These are phyloP conservation scores for Setipinna tenuifilis DNA, from an alignment of 2,797 vertebrate species.

Conservation along the genomic window DNA sequence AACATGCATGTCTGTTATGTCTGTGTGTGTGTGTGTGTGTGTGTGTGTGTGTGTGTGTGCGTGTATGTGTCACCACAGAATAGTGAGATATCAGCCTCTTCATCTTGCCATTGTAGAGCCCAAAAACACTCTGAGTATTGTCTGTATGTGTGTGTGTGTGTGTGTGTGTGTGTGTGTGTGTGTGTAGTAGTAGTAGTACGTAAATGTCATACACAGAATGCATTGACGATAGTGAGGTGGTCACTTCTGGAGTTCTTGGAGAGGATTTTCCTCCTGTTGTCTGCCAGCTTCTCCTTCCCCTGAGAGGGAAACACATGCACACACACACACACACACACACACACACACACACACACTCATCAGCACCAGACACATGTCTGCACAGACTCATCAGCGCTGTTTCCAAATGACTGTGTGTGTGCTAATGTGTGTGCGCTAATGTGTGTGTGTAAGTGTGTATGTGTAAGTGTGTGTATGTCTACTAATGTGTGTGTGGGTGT, in stretches of 20 bases:
- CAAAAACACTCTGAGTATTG: no score
- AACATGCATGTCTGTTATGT: not conserved
- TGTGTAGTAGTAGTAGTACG: not conserved
- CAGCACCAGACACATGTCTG: no score
- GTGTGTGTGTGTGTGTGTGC: no score
- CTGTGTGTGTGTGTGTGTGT: not conserved
- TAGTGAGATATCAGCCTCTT: no score
- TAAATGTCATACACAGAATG: slow-evolving; percentile 81
- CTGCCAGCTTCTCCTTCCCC: slow-evolving; percentile 97
- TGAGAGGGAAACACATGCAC: slow-evolving; percentile 58
- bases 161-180: not conserved
- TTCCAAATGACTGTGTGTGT: not conserved
- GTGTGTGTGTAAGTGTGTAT: not conserved
- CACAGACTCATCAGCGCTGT: no score
- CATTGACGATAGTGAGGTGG: slow-evolving; percentile 93
- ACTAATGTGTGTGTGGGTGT: not conserved
- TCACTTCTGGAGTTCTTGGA: slow-evolving; percentile 93
- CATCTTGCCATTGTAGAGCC: no score
- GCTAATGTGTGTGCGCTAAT: slow-evolving; percentile 31
- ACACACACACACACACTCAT: no score
- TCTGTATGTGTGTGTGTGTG: no score
- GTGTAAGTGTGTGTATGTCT: not conserved
- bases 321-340: no score
- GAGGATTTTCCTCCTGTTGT: slow-evolving; percentile 86
- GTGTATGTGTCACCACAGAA: no score